These are phyloP conservation scores for Phthorimaea operculella DNA, from an alignment of 1,140 invertebrate genomes.

Conservation along the genomic window DNA sequence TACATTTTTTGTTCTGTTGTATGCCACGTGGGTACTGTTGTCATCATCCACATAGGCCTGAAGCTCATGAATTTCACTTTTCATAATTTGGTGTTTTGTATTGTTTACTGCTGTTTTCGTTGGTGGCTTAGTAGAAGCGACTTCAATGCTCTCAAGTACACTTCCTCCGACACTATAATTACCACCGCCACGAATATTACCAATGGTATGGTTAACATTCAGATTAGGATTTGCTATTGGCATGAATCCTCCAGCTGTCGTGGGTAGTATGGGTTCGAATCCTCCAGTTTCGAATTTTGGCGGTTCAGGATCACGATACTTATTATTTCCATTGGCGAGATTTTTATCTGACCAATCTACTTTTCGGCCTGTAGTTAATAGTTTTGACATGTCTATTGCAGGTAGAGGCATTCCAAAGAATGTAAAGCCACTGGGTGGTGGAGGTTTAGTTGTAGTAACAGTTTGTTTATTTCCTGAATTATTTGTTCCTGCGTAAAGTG, in stretches of 20 bases:
- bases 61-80: slow-evolving; percentile 57
- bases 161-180: slow-evolving; percentile 27
- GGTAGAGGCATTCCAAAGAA: slow-evolving; percentile 87
- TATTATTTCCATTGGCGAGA: slow-evolving; percentile 39
- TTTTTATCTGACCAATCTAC: slow-evolving; percentile 57
- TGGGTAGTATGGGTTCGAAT: slow-evolving; percentile 77
- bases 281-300: slow-evolving; percentile 78
- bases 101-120: slow-evolving; percentile 30
- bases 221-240: slow-evolving; percentile 72
- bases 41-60: slow-evolving; percentile 48
- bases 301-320: slow-evolving; percentile 65
- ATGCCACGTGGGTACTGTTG: slow-evolving; percentile 50
- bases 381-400: slow-evolving; percentile 74
- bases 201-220: slow-evolving; percentile 24
- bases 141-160: slow-evolving; percentile 24
- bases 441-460: slow-evolving; percentile 38
- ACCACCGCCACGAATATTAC: slow-evolving; percentile 11
- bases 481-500: slow-evolving; percentile 73
- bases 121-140: slow-evolving; percentile 28
- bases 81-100: slow-evolving; percentile 46
- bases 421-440: slow-evolving; percentile 72
- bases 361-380: slow-evolving; percentile 69
- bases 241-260: slow-evolving; percentile 75
- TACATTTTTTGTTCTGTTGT: slow-evolving; percentile 57
- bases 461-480: slow-evolving; percentile 46